phyloP scores from a whole-genome alignment of 2,888 invertebrate genomes.

The Herminia tarsipennalis region DNA sequence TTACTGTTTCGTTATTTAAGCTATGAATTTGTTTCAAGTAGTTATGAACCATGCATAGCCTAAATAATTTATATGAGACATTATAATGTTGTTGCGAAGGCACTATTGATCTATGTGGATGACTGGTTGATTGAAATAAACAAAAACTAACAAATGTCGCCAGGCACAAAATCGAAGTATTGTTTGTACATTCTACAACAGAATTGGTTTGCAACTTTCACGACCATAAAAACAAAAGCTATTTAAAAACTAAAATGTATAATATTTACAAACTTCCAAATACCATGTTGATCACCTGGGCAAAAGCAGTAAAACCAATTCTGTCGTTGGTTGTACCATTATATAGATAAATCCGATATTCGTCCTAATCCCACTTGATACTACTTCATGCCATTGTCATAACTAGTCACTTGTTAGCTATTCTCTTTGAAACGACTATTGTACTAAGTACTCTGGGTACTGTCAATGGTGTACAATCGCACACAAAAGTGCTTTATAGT shows the following conservation, averaged over 20 bases:
- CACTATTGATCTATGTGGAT: constrained; percentile 32
- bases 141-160: constrained; percentile 24
- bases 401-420: constrained; percentile 59
- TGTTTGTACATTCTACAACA: constrained; percentile 54
- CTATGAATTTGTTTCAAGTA: constrained; percentile 1
- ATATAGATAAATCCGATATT: constrained; percentile 53
- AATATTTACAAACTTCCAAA: no score
- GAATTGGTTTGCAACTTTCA: constrained; percentile 54
- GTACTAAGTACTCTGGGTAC: constrained; percentile 39
- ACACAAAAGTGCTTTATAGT: constrained; percentile 4
- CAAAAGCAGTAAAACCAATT: constrained; percentile 49
- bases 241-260: not conserved
- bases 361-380: constrained; percentile 60
- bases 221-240: constrained; percentile 5
- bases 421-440: constrained; percentile 52
- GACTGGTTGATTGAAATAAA: constrained; percentile 25
- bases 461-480: constrained; percentile 12
- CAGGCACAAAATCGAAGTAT: constrained; percentile 42
- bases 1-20: constrained; percentile 2
- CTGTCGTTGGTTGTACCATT: constrained; percentile 50
- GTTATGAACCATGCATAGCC: constrained; percentile 1
- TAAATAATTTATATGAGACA: not conserved
- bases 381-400: constrained; percentile 61
- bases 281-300: no score
- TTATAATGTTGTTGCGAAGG: not conserved